These are phyloP conservation scores for Carcharodon carcharias DNA, from an alignment of 2,797 vertebrate genomes.

Conservation along the genomic window DNA sequence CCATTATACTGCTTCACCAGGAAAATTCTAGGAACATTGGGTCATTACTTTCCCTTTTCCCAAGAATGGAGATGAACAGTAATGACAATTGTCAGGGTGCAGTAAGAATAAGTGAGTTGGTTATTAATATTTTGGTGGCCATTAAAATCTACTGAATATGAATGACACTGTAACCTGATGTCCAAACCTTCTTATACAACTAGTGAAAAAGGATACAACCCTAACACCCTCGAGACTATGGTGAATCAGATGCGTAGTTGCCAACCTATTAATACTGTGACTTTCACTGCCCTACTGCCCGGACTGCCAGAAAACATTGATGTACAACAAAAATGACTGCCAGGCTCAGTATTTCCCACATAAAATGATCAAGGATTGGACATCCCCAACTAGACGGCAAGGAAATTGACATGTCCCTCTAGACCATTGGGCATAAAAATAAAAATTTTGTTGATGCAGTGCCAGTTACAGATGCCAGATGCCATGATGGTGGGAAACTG, in stretches of 20 bases:
- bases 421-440: background rate
- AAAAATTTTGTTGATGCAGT: background rate
- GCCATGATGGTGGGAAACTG: constrained; percentile 1
- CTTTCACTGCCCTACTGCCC: background rate
- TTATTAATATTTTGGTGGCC: constrained; percentile 11
- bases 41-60: constrained; percentile 14
- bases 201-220: background rate
- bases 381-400: background rate
- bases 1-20: background rate
- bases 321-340: background rate
- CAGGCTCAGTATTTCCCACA: background rate
- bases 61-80: background rate
- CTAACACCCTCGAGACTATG: too few species aligned
- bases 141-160: background rate
- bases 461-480: constrained; percentile 23
- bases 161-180: background rate
- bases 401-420: background rate
- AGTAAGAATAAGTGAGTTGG: background rate
- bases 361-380: background rate
- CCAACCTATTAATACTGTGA: background rate
- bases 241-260: background rate
- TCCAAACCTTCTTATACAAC: background rate
- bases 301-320: background rate
- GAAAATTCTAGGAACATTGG: background rate
- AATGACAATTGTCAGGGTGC: constrained; percentile 18